Evolutionary conservation across 2,888 invertebrate species (phyloP).

Genomic region (Entomobrya multifasciata): DNA sequence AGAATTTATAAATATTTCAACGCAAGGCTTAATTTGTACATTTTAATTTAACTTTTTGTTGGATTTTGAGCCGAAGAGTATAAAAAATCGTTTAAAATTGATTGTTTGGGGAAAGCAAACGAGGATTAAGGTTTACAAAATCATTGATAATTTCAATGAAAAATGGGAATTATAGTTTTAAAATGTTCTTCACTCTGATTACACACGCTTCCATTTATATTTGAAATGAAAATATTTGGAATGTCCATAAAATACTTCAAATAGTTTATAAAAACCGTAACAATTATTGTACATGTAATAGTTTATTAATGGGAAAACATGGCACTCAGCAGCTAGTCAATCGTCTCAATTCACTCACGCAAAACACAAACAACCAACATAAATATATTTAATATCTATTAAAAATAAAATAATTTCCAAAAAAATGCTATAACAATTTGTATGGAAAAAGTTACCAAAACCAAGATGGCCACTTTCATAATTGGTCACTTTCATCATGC

Average conservation of each 20-base stretch:
- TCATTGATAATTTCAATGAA: too few relatives aligned
- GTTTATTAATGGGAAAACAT: slow-evolving; percentile 42
- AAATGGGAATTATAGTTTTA: too few relatives aligned
- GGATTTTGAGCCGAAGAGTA: too few relatives aligned
- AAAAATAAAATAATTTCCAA: not conserved
- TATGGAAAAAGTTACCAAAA: slow-evolving; percentile 61
- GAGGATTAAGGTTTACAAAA: too few relatives aligned
- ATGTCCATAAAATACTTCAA: not conserved
- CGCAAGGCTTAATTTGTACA: too few relatives aligned
- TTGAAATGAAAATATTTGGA: not conserved
- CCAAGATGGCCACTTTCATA: slow-evolving; percentile 43
- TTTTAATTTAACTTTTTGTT: too few relatives aligned
- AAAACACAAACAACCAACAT: not conserved
- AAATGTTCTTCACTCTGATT: slow-evolving; percentile 22
- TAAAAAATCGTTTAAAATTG: too few relatives aligned
- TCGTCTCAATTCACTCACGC: slow-evolving; percentile 65
- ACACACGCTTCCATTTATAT: slow-evolving; percentile 36
- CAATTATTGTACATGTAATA: slow-evolving; percentile 1
- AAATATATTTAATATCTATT: slow-evolving; percentile 31
- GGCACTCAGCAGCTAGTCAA: slow-evolving; percentile 70
- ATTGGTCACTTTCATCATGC: not conserved
- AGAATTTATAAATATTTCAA: too few relatives aligned
- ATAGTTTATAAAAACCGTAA: slow-evolving; percentile 1
- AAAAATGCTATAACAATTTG: not conserved
- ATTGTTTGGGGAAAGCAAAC: too few relatives aligned